Base-by-base conservation (phyloP, 2,113 vertebrate genomes). In the Trematocara macrostoma region DNA sequence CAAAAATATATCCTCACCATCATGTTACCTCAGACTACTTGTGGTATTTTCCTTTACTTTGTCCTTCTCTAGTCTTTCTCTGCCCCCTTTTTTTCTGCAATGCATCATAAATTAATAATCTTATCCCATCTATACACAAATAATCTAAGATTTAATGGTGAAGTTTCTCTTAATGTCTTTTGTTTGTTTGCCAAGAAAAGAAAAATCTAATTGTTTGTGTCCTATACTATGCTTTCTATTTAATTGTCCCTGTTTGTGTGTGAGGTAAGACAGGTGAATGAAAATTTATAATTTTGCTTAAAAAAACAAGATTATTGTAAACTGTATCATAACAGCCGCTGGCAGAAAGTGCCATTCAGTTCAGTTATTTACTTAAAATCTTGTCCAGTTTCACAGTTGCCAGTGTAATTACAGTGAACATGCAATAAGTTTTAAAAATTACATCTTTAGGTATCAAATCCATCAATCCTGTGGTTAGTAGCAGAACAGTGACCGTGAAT, bases 1-100 rank as follows among this genome's bases (percentile, higher is more conserved):
- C 78, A 91, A 92, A 93, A 93, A 92, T 89, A 93, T 20, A 74
- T 49, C 5, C 31, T 67, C 69, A 40, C 38, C 47, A 45, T 57
- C 31, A 81, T 40, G 49, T 91, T 79, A 83, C 67, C 81, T 90
- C 45, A 82, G 49, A 40, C 78, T 23, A 83, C 16, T 51, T 79
- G 29, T 74, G 79, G 8, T 83, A 57, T 49, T 89, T 79, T 67
- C 53, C 51, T 89, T 64, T 38, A 40, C 20, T 86, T 51, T 59
- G 23, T 82, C 79, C 69, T 67, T 59, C 74, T 91, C 18, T 53
- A 84, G 64, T 56, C 40, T 88, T 52, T 61, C 26, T 84, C 14
- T 88, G 59, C 51, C 84, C 47, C 14, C 0, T 51, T 71, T 82
- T 64, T 59, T 20, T 5, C 26, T 55, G 53, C 20, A 42, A 5